phyloP scores from a whole-genome alignment of 2,113 vertebrate species.

The Micronisus gabar region DNA sequence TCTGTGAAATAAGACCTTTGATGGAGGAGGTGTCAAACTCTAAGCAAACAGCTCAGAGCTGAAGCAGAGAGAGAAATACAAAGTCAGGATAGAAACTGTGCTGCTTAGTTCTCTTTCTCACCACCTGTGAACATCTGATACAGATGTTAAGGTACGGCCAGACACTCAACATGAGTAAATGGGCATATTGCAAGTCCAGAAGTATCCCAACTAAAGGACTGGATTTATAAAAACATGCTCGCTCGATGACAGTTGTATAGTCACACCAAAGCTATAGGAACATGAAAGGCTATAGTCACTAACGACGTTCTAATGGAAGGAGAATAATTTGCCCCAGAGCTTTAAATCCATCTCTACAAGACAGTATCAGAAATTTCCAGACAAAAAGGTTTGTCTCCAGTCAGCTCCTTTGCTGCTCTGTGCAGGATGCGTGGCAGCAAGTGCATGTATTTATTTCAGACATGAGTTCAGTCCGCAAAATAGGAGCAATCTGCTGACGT shows the following conservation, averaged over 20 bases:
- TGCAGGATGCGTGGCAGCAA: not conserved
- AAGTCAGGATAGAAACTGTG: not conserved
- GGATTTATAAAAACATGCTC: not conserved
- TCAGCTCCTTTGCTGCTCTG: not conserved
- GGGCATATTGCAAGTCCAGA: not conserved
- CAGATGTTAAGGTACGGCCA: rapidly evolving
- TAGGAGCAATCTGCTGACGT: constrained; percentile 7
- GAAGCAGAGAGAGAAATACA: not conserved
- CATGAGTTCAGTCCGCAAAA: constrained; percentile 11
- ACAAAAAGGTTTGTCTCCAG: not conserved
- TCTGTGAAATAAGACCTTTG: not conserved
- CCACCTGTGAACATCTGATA: not conserved
- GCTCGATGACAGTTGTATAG: not conserved
- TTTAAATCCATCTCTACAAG: not conserved
- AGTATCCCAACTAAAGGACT: not conserved
- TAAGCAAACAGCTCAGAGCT: not conserved
- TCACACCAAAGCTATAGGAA: not conserved
- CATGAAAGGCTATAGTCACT: not conserved
- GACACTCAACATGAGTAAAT: not conserved
- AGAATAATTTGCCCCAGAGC: not conserved
- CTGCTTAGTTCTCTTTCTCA: not conserved
- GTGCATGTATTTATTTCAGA: not conserved
- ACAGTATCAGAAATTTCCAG: not conserved
- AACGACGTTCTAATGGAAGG: rapidly evolving
- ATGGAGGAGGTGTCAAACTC: not conserved